phyloP scores from a whole-genome alignment of 2,797 vertebrate species.

The Sciurus vulgaris region DNA sequence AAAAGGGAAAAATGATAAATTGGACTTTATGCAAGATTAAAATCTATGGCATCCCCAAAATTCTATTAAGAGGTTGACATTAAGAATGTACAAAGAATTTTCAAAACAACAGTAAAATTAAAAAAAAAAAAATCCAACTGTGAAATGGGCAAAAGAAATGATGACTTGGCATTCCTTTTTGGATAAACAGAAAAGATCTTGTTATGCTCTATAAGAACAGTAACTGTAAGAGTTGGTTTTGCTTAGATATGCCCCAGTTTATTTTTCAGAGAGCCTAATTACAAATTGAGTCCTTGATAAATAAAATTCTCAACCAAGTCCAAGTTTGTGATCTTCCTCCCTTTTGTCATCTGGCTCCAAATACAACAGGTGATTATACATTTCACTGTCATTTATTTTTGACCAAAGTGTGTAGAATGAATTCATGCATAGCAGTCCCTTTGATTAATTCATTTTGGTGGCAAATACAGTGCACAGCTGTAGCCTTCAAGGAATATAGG shows the following conservation, averaged over 20 bases:
- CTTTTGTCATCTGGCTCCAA: not conserved
- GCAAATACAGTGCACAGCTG: not conserved
- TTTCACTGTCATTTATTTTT: slow-evolving; percentile 6
- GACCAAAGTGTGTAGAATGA: not conserved
- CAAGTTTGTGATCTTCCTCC: not conserved
- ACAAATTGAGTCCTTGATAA: not conserved
- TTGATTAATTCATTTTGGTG: not conserved
- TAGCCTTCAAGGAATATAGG: not conserved
- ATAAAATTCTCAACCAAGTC: not conserved
- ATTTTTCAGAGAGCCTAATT: not conserved
- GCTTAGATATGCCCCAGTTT: not conserved
- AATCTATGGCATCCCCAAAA: not conserved
- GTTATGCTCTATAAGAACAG: not conserved
- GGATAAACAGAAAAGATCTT: not conserved
- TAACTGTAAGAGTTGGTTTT: not conserved
- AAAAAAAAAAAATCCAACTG: not conserved
- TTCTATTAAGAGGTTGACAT: not conserved
- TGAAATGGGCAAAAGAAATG: not conserved
- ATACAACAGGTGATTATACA: not conserved
- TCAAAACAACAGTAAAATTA: not conserved
- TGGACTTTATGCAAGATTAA: not conserved
- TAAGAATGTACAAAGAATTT: not conserved
- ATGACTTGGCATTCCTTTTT: not conserved
- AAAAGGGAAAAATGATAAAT: not conserved
- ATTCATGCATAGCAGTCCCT: not conserved